Conservation (phyloP, 2,888 invertebrate genomes). For the Sicus ferrugineus region DNA sequence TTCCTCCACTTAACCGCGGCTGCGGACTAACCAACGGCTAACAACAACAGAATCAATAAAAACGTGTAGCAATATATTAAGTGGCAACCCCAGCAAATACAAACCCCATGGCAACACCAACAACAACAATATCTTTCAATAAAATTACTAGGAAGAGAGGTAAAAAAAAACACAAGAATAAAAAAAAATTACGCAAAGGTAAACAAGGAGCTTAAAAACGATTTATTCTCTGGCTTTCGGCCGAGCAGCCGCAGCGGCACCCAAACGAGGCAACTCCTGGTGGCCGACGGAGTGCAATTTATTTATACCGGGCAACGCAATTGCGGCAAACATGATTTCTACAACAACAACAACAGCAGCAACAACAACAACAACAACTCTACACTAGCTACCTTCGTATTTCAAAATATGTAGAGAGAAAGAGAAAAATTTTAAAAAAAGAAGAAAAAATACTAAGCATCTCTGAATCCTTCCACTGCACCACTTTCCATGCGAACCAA, state of each 20-base stretch:
- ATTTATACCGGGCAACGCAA: slow-evolving; percentile 15
- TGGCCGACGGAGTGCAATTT: slow-evolving; percentile 21
- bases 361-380: not conserved
- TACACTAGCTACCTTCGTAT: not conserved
- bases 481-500: slow-evolving; percentile 1
- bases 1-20: not conserved
- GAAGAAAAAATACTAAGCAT: not conserved
- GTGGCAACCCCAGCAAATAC: no score
- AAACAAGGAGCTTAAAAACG: slow-evolving; percentile 31
- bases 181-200: slow-evolving; percentile 13
- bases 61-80: slow-evolving; percentile 28
- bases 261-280: slow-evolving; percentile 4
- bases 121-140: no score
- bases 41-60: slow-evolving; percentile 28
- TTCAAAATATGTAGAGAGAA: not conserved
- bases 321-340: slow-evolving; percentile 3
- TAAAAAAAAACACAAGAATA: slow-evolving; percentile 6
- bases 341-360: not conserved
- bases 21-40: not conserved
- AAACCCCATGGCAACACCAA: slow-evolving; percentile 10
- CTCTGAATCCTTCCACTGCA: not conserved
- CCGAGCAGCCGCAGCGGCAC: not conserved
- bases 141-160: not conserved
- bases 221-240: slow-evolving; percentile 18
- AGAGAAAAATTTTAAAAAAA: not conserved